Evolutionary conservation across 1,140 invertebrate species (phyloP).

Genomic region (Lasaia peninsularis): DNA sequence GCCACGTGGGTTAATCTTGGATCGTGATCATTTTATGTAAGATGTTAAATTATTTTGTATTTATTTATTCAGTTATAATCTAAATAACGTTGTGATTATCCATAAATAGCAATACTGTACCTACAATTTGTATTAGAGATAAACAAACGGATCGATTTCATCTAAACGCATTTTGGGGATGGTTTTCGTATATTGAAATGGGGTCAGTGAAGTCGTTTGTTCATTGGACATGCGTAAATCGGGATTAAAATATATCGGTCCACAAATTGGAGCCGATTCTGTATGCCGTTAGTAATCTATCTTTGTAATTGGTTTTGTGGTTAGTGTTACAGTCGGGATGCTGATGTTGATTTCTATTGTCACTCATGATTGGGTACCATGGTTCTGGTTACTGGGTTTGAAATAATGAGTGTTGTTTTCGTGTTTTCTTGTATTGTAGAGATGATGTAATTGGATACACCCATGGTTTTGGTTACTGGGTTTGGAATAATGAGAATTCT

Average conservation of each 20-base stretch:
- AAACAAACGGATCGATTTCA: background rate
- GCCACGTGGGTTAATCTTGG: no score
- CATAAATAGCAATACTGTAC: no score
- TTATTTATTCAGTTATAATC: no score
- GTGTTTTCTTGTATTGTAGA: no score
- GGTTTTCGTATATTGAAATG: constrained; percentile 41
- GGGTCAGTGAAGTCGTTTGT: constrained; percentile 40
- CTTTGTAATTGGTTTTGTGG: constrained; percentile 53
- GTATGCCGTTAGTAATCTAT: constrained; percentile 50
- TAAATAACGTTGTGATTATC: no score
- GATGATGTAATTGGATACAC: no score
- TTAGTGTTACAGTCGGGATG: constrained; percentile 24
- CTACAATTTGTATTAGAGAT: background rate
- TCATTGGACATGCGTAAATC: constrained; percentile 55
- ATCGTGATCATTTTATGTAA: no score
- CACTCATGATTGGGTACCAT: background rate
- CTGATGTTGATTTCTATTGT: constrained; percentile 17
- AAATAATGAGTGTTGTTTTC: no score
- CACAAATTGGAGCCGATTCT: constrained; percentile 58
- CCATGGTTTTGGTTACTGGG: no score
- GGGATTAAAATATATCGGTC: constrained; percentile 65
- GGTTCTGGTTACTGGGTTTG: no score
- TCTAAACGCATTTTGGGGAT: constrained; percentile 15
- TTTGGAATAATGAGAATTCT: no score
- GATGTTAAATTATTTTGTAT: no score